Evolutionary conservation across 2,888 invertebrate genomes (phyloP).

Genomic region (Aspidiotus destructor): DNA sequence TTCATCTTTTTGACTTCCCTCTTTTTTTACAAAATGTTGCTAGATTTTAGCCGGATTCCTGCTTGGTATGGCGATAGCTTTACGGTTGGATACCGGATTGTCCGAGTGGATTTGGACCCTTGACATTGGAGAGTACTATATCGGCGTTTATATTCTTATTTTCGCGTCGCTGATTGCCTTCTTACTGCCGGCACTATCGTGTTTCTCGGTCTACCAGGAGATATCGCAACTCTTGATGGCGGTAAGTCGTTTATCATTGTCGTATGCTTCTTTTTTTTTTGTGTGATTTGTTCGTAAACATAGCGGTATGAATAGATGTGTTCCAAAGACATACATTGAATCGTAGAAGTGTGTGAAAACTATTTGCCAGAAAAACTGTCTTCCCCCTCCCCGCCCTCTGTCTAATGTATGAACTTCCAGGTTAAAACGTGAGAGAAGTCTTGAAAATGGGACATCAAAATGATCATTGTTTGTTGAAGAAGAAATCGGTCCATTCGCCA

Average conservation of each 20-base stretch:
- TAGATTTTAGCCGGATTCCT: constrained; percentile 69
- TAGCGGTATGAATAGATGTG: too few species aligned
- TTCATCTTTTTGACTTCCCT: constrained; percentile 33
- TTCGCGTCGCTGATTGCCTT: constrained; percentile 61
- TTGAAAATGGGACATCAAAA: too few species aligned
- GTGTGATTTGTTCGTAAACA: too few species aligned
- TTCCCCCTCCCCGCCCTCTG: too few species aligned
- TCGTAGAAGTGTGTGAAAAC: too few species aligned
- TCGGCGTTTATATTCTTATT: constrained; percentile 72
- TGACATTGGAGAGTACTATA: constrained; percentile 66
- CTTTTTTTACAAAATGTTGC: constrained; percentile 26
- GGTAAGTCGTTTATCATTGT: constrained; percentile 49
- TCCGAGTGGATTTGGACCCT: constrained; percentile 71
- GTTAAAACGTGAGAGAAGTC: too few species aligned
- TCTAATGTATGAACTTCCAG: too few species aligned
- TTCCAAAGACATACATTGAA: too few species aligned
- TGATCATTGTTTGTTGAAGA: too few species aligned
- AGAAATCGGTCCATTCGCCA: too few species aligned
- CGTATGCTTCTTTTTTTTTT: too few species aligned
- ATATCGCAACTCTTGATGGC: constrained; percentile 55
- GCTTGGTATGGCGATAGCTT: constrained; percentile 70
- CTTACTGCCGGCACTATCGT: constrained; percentile 69
- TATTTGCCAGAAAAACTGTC: too few species aligned
- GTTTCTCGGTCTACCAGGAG: constrained; percentile 71
- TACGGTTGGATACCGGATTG: constrained; percentile 69